phyloP scores from a whole-genome alignment of 2,888 invertebrate genomes.

The Ditylenchus weischeri region DNA sequence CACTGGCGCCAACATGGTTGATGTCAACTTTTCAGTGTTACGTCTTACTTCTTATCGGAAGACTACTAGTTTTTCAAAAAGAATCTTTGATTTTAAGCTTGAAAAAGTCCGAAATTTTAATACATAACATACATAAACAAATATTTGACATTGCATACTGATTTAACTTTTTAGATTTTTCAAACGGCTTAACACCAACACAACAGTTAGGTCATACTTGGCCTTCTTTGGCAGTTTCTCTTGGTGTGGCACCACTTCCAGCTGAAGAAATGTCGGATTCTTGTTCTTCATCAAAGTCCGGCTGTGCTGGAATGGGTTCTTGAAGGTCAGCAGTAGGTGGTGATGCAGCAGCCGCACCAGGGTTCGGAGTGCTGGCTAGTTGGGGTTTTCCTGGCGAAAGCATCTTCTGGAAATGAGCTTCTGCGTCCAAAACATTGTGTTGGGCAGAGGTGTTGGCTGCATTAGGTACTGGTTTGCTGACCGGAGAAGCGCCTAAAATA shows the following conservation, averaged over 20 bases:
- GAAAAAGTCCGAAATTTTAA: no score
- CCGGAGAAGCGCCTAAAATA: constrained; percentile 4
- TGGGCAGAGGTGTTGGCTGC: not conserved
- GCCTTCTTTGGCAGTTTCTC: not conserved
- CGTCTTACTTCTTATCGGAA: no score
- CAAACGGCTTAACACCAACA: no score
- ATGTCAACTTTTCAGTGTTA: no score
- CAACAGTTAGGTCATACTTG: no score
- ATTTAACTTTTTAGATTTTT: no score
- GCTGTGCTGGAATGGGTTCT: not conserved
- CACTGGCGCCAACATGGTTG: no score
- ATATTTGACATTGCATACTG: no score
- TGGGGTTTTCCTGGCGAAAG: constrained; percentile 8
- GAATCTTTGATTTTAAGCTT: no score
- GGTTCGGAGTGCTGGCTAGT: not conserved
- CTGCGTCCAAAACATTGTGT: constrained; percentile 10
- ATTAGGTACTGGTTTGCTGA: not conserved
- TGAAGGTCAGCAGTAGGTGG: not conserved
- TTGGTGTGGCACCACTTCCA: constrained; percentile 1
- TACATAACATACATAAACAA: no score
- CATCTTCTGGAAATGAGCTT: constrained; percentile 23
- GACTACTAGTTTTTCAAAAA: no score
- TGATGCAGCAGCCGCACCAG: not conserved
- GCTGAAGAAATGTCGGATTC: constrained; percentile 11
- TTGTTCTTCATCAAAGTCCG: constrained; percentile 3